Evolutionary conservation across 2,888 invertebrate genomes (phyloP).

Genomic region (Morinoia aosen): DNA sequence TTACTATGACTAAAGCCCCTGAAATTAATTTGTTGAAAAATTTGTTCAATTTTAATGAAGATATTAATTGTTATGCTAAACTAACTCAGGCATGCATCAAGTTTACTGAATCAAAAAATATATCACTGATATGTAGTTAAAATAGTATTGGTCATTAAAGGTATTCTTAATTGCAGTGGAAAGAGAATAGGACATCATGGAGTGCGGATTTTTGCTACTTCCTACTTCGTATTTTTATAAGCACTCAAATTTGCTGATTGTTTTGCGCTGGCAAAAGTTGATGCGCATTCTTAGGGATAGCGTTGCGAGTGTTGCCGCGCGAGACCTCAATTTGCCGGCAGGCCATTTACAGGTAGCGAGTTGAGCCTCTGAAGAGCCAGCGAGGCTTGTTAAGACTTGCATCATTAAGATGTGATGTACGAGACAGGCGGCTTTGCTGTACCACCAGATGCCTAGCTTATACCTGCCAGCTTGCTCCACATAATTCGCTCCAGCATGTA

Average conservation of each 20-base stretch:
- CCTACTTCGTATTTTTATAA: background rate
- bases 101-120: too few relatives aligned
- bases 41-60: too few relatives aligned
- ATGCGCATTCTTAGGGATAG: background rate
- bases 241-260: background rate
- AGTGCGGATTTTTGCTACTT: background rate
- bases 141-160: background rate
- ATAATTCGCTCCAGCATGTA: background rate
- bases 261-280: background rate
- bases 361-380: background rate
- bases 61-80: too few relatives aligned
- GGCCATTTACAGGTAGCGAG: slow-evolving; percentile 31
- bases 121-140: background rate
- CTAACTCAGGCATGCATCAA: too few relatives aligned
- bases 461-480: background rate
- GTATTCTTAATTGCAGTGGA: background rate
- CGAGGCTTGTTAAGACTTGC: background rate
- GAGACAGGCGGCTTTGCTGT: slow-evolving; percentile 1
- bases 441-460: slow-evolving; percentile 30
- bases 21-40: too few relatives aligned
- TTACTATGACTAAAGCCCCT: too few relatives aligned
- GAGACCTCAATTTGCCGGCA: background rate
- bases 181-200: background rate
- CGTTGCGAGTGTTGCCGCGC: background rate
- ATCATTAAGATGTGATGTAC: slow-evolving; percentile 44